A percentile compares a stretch with the other conserved stretches of the same genome.
Evolutionary conservation across 2,797 vertebrate species (phyloP).

Genomic region (Sphenopsis melanotis): DNA sequence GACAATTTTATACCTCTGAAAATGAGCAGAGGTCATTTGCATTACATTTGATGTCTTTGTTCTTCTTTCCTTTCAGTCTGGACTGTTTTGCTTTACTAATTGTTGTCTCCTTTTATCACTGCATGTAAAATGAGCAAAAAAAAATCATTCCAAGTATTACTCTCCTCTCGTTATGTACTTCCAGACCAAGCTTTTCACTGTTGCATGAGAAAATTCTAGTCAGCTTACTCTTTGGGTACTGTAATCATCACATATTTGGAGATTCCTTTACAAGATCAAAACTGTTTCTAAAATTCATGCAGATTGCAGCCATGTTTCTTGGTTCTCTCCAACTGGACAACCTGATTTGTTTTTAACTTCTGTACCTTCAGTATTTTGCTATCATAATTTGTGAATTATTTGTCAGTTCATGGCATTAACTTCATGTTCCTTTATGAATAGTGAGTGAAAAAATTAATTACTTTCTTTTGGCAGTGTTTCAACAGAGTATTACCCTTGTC

Average conservation of each 20-base stretch:
- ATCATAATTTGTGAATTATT: background rate
- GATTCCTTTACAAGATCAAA: background rate
- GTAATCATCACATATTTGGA: background rate
- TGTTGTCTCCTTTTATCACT: background rate
- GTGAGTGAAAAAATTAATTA: constrained; percentile 16
- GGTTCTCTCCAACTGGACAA: background rate
- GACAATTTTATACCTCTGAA: background rate
- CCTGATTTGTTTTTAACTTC: background rate
- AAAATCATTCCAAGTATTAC: background rate
- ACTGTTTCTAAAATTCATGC: background rate
- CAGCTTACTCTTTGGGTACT: background rate
- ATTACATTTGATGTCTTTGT: background rate
- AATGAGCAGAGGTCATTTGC: background rate
- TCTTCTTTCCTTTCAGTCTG: background rate
- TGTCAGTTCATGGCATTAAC: background rate
- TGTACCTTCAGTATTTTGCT: background rate
- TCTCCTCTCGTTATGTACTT: background rate
- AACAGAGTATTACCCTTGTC: background rate
- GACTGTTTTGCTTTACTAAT: background rate
- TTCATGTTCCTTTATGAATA: background rate
- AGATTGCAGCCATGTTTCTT: background rate
- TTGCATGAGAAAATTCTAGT: background rate
- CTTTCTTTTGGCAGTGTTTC: background rate
- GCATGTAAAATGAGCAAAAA: background rate
- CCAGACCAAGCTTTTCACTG: background rate